Base-by-base conservation (phyloP, 2,113 vertebrate species). In the Plectropomus leopardus region DNA sequence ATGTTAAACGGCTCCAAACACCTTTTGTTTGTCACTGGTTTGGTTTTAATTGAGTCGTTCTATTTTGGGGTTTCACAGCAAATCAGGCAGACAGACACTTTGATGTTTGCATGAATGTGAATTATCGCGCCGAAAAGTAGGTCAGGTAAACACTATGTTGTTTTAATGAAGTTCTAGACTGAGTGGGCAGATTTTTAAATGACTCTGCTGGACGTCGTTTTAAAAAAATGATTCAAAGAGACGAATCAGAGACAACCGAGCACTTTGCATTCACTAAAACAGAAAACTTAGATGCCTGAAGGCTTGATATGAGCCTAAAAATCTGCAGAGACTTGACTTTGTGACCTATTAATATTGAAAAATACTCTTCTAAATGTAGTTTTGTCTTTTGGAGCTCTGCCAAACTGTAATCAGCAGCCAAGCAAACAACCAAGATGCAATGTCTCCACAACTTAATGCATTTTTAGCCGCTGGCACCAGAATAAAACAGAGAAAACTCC, bases 131-230 rank as follows among this genome's bases (percentile, higher is more conserved):
- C 4, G 23, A 28, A 60, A 88, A 83, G 34, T 85, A 72, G 86
- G 83, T 85, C 86, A 57, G 67, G 63, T 70, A 76, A 83, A 76
- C 53, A 73, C 51, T 11, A 16, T 57, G 55, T 50, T 79, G 19
- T 68, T 77, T 58, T n/a, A 40, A 47, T 73, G 19, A 42, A 28
- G 21, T 23, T 59, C 34, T 2, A 24, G 16, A 72, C 26, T 19
- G 55, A 72, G 47, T 30, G 3, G 73, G 50, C 40, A 32, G 28
- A 57, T 87, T 68, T 51, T 16, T 54, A 44, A 58, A 47, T 34
- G 47, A 28, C 19, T 9, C 21, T 21, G 45, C 30, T 21, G 55
- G 70, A 69, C 28, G 45, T n/a, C 2, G 0, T 45, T 69, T 23
- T 13, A 59, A 24, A 44, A 63, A 6, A 26, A 21, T 2, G 5